phyloP scores from a whole-genome alignment of 2,113 vertebrate genomes.

The Grammatotria lemairii region DNA sequence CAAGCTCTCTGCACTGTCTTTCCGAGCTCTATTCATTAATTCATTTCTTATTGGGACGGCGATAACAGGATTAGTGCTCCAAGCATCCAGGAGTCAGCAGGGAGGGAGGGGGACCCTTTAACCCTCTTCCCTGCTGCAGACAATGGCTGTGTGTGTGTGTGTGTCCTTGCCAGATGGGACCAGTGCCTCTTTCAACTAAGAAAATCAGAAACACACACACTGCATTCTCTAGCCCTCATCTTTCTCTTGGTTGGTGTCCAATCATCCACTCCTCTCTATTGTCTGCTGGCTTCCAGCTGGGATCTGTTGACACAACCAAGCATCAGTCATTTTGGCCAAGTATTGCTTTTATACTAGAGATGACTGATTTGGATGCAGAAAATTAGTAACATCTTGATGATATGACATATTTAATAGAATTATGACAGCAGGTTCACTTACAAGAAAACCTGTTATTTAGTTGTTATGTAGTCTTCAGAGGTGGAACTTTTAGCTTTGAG shows the following conservation, averaged over 20 bases:
- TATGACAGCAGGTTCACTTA: not conserved
- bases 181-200: conserved; percentile 17
- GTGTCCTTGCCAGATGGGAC: conserved; percentile 49
- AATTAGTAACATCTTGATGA: not conserved
- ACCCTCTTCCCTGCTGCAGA: conserved; percentile 41
- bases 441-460: not conserved
- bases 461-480: not conserved
- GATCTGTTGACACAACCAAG: not conserved
- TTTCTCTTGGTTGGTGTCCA: conserved; percentile 22
- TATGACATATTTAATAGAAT: not conserved
- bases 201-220: not conserved
- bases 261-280: not conserved
- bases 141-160: conserved; percentile 25
- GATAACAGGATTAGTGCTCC: conserved; percentile 67
- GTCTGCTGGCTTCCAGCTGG: not conserved
- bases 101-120: conserved; percentile 32
- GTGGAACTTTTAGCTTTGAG: not conserved
- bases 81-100: conserved; percentile 53
- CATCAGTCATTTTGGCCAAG: not conserved
- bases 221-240: conserved; percentile 2
- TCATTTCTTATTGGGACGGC: conserved; percentile 67
- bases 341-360: not conserved
- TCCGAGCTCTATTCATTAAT: conserved; percentile 58
- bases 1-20: conserved; percentile 14
- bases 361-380: not conserved